phyloP scores from a whole-genome alignment of 2,113 vertebrate genomes.

The Vulpes lagopus region DNA sequence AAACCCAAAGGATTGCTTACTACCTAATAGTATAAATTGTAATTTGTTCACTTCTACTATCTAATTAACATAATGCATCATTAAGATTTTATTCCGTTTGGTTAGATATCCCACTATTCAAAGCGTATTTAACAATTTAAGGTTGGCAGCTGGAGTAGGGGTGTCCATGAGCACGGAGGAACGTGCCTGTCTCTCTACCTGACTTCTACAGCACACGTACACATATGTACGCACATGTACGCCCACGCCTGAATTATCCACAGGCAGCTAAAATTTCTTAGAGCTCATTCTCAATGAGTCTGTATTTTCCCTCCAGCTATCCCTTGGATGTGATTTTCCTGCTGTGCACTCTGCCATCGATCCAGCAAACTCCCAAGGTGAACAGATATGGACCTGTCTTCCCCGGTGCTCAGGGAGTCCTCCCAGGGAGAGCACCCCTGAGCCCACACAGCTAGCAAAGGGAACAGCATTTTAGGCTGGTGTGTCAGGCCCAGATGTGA shows the following conservation, averaged over 20 bases:
- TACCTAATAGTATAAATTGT: neutral
- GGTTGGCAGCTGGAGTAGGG: accelerated
- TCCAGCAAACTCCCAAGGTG: accelerated
- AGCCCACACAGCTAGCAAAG: accelerated
- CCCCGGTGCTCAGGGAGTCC: neutral
- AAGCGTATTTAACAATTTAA: neutral
- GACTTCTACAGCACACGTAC: neutral
- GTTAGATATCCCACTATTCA: neutral
- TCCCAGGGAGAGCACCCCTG: neutral
- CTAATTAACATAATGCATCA: neutral
- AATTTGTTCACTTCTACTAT: neutral
- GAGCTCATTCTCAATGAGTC: neutral
- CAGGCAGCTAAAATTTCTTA: neutral
- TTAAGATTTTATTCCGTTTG: neutral
- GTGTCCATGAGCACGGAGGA: no score
- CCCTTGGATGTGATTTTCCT: accelerated
- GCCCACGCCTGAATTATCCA: neutral
- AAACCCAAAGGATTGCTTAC: neutral
- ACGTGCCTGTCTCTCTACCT: neutral
- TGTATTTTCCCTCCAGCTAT: accelerated
- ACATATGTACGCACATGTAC: accelerated
- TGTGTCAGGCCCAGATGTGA: no score
- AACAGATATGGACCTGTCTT: accelerated
- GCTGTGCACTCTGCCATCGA: accelerated
- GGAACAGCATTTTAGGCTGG: neutral